Evolutionary conservation across 92 coral and sea anemone species (phyloP).

Genomic region (Epizoanthus stellaris): DNA sequence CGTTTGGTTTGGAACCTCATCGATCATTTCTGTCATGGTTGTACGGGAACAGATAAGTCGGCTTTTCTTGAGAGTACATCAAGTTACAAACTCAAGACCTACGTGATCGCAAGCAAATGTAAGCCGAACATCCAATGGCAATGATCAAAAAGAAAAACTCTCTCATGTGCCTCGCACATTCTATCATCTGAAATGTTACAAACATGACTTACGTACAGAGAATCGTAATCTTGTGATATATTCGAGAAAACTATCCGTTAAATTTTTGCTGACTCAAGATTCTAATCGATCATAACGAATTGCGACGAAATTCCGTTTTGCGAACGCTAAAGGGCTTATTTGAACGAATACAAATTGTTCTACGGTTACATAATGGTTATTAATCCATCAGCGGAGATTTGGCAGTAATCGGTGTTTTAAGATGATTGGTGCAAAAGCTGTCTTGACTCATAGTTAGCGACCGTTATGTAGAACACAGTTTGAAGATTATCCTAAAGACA

Average conservation of each 20-base stretch:
- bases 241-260: neutral
- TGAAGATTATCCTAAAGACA: neutral
- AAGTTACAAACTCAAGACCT: conserved; percentile 15
- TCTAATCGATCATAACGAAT: conserved; percentile 6
- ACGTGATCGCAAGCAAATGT: conserved; percentile 20
- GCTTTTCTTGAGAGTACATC: conserved; percentile 14
- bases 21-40: conserved; percentile 54
- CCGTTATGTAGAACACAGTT: neutral
- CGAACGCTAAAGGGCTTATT: conserved; percentile 7
- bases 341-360: neutral
- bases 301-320: conserved; percentile 38
- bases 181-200: neutral
- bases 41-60: conserved; percentile 39
- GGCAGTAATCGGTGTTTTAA: conserved; percentile 35
- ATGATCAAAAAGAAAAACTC: neutral
- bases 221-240: neutral
- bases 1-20: conserved; percentile 72
- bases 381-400: conserved; percentile 34
- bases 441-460: too few species aligned
- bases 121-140: neutral
- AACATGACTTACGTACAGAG: neutral
- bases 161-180: neutral
- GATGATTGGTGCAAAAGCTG: conserved; percentile 1
- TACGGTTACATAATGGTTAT: conserved; percentile 22
- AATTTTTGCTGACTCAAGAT: conserved; percentile 21